Evolutionary conservation across 2,888 invertebrate species (phyloP).

Genomic region (Lobophora halterata): DNA sequence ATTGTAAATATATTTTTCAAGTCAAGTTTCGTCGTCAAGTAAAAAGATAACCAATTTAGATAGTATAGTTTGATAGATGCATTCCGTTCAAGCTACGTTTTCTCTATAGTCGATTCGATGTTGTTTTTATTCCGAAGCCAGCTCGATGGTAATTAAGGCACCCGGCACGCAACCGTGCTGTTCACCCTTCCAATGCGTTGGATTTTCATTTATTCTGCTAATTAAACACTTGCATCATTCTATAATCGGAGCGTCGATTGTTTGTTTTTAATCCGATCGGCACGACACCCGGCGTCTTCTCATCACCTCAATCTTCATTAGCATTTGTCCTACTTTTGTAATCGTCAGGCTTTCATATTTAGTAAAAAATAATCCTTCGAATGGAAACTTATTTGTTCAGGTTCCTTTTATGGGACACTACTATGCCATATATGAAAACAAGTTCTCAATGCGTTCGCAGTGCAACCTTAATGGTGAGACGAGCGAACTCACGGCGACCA

Average conservation of each 20-base stretch:
- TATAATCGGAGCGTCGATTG: neutral
- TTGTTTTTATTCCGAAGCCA: constrained; percentile 13
- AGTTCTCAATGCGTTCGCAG: constrained; percentile 70
- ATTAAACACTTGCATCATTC: constrained; percentile 8
- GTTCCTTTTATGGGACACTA: constrained; percentile 57
- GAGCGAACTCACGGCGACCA: constrained; percentile 48
- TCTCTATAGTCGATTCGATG: constrained; percentile 11
- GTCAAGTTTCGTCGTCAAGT: constrained; percentile 25
- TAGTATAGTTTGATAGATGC: constrained; percentile 14
- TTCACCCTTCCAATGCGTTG: constrained; percentile 4
- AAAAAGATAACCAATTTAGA: constrained; percentile 26
- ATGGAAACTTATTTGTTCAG: constrained; percentile 62
- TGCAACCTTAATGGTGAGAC: constrained; percentile 62
- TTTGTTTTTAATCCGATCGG: constrained; percentile 8
- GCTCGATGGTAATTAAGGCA: constrained; percentile 13
- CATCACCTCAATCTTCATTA: constrained; percentile 10
- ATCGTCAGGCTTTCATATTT: constrained; percentile 40
- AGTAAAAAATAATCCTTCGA: constrained; percentile 61
- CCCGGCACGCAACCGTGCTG: constrained; percentile 14
- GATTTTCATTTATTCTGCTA: constrained; percentile 3
- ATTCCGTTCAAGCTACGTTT: constrained; percentile 24
- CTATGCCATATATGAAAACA: constrained; percentile 73
- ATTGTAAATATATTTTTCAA: constrained; percentile 17
- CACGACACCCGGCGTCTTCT: neutral
- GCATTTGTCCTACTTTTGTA: constrained; percentile 42